These are phyloP conservation scores for Idaea aversata DNA, from an alignment of 2,888 invertebrate genomes.

Conservation along the genomic window DNA sequence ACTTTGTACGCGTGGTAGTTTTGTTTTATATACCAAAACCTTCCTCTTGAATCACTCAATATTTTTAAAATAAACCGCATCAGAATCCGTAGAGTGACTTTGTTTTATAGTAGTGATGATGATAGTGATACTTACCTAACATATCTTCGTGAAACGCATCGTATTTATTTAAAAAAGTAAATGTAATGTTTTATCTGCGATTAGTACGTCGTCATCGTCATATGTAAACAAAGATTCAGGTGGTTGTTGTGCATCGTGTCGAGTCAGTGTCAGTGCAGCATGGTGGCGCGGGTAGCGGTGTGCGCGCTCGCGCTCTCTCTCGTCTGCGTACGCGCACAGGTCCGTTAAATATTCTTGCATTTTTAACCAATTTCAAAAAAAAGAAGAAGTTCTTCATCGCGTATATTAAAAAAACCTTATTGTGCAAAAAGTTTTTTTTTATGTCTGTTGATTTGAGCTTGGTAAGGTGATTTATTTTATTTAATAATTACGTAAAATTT, in stretches of 20 bases:
- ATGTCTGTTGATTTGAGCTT: too few species aligned
- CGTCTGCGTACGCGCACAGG: slow-evolving; percentile 43
- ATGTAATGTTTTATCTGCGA: slow-evolving; percentile 2
- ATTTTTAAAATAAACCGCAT: too few species aligned
- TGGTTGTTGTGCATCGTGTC: slow-evolving; percentile 15
- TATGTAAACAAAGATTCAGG: slow-evolving; percentile 25
- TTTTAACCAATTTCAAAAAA: not conserved
- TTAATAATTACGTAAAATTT: too few species aligned
- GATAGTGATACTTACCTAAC: too few species aligned
- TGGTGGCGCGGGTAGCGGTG: slow-evolving; percentile 47
- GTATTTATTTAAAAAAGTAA: too few species aligned
- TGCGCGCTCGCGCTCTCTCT: slow-evolving; percentile 35
- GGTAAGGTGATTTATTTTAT: too few species aligned
- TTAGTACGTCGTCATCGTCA: slow-evolving; percentile 9
- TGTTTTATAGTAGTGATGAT: too few species aligned
- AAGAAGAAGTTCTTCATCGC: not conserved
- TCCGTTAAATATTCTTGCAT: slow-evolving; percentile 27
- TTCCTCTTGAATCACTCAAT: too few species aligned
- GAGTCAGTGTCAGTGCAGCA: slow-evolving; percentile 42
- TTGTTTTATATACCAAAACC: too few species aligned
- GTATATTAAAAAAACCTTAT: not conserved
- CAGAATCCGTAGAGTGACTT: too few species aligned
- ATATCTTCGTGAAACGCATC: too few species aligned
- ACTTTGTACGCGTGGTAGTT: too few species aligned
- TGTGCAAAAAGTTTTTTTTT: not conserved